Evolutionary conservation across 2,797 vertebrate species (phyloP), one percentile per base, ranked within the genome.

Genomic region (Emydoidea blandingii): DNA sequence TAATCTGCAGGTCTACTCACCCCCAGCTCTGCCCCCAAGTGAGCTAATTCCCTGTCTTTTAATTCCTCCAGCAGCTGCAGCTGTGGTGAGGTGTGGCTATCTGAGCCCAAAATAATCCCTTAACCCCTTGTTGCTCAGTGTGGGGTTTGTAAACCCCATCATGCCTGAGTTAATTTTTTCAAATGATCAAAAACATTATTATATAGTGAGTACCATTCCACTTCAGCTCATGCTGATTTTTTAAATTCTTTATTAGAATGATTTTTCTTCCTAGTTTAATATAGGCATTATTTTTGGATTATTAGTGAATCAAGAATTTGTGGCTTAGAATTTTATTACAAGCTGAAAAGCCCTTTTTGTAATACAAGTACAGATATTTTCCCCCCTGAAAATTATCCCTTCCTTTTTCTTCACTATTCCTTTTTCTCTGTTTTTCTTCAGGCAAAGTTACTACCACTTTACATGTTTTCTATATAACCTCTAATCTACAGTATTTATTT

Each of bases 271-370:
- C 92, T 95, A 94, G 81, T 37, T 87, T 95, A 95, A 93, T 34
- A 12, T 90, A 84, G 90, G 89, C 88, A 88, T 85, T 88, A 96
- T 95, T 97, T 97, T 91, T 72, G 85, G 92, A 88, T 95, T 79
- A 92, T 97, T 96, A 62, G 95, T 78, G 96, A 95, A 95, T 37
- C 68, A 83, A 81, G 27, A 62, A 96, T 85, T 94, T 12, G 2
- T 94, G 88, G 52, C 27, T 56, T 90, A 93, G 91, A 97, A 95
- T 97, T 97, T 96, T 94, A 95, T 97, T 95, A 52, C 19, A 59
- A 94, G 68, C 91, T 88, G 88, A 97, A 97, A 97, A 94, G 65
- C n/a, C 34, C 34, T 87, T 94, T 98, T 95, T 97, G 90, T 97
- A 95, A 94, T n/a, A 47, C 44, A 87, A 89, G 80, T 76, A 84